Evolutionary conservation across 2,797 vertebrate species (phyloP).

Genomic region (Brachyrhaphis roseni): DNA sequence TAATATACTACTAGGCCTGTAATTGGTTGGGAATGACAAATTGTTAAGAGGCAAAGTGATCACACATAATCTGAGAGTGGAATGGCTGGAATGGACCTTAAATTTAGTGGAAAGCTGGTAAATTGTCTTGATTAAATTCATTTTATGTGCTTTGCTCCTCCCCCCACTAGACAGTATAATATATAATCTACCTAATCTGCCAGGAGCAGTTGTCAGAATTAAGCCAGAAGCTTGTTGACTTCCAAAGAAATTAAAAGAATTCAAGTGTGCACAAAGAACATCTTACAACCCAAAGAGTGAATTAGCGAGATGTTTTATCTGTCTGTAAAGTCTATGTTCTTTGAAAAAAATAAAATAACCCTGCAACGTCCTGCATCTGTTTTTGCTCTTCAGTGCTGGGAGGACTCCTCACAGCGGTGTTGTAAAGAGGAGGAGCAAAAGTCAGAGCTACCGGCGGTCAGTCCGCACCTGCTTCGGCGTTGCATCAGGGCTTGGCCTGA

Average conservation of each 20-base stretch:
- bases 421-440: constrained; percentile 62
- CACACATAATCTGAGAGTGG: background rate
- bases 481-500: constrained; percentile 63
- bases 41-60: background rate
- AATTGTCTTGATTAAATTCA: background rate
- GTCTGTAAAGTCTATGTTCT: too few species aligned
- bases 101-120: background rate
- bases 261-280: background rate
- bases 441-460: constrained; percentile 68
- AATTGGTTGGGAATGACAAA: background rate
- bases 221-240: background rate
- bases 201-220: background rate
- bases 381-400: constrained; percentile 43
- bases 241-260: background rate
- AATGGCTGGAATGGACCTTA: background rate
- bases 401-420: constrained; percentile 59
- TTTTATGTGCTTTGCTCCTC: background rate
- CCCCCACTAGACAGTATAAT: background rate
- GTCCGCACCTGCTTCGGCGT: constrained; percentile 70
- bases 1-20: background rate
- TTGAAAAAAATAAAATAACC: background rate
- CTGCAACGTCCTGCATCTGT: background rate
- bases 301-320: background rate
- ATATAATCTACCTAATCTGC: background rate
- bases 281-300: background rate